These are phyloP conservation scores for Drosophila putrida DNA, from an alignment of 2,888 invertebrate genomes.

Conservation along the genomic window DNA sequence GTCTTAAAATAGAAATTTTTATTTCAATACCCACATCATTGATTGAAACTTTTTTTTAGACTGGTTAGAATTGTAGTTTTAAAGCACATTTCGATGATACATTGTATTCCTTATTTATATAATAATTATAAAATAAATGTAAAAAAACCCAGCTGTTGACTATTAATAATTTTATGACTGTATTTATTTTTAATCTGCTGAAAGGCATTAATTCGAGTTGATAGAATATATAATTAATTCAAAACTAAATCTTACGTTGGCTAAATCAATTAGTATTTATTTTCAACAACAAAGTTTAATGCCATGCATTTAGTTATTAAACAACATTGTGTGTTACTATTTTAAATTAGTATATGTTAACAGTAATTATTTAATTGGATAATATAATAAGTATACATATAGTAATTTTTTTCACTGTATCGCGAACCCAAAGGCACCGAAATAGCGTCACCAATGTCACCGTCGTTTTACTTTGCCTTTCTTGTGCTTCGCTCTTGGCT, in stretches of 20 bases:
- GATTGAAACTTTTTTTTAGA: no score
- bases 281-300: neutral
- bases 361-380: neutral
- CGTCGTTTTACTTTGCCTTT: conserved; percentile 44
- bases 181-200: neutral
- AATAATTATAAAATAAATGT: neutral
- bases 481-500: conserved; percentile 68
- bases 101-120: neutral
- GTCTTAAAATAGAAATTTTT: no score
- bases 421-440: conserved; percentile 47
- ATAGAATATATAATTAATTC: neutral
- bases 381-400: neutral
- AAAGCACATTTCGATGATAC: neutral
- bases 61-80: no score
- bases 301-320: neutral
- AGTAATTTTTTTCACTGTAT: conserved; percentile 25
- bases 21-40: no score
- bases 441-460: conserved; percentile 60
- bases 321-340: no score
- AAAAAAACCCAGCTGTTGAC: neutral
- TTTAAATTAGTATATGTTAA: no score
- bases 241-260: neutral
- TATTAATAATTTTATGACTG: neutral
- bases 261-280: neutral
- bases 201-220: neutral